Evolutionary conservation across 2,797 vertebrate genomes (phyloP).

Genomic region (Danionella dracula): DNA sequence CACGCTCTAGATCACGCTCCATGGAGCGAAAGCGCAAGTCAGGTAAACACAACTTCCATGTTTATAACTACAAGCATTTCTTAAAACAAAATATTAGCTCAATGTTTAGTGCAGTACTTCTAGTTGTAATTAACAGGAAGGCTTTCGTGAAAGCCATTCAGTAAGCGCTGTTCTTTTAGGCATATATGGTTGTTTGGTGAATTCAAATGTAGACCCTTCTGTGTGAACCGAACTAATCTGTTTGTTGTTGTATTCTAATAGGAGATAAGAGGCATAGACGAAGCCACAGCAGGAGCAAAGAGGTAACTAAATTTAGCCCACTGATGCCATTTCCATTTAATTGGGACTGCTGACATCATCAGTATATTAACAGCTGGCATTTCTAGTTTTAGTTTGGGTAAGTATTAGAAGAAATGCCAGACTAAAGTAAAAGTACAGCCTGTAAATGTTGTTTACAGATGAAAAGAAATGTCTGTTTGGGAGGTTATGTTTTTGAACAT

Average conservation of each 20-base stretch:
- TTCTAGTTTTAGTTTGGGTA: slow-evolving; percentile 76
- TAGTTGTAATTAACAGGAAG: too few relatives aligned
- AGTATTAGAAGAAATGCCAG: slow-evolving; percentile 85
- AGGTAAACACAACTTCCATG: slow-evolving; percentile 53
- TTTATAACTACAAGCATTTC: too few relatives aligned
- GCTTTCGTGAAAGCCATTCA: too few relatives aligned
- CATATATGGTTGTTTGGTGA: too few relatives aligned
- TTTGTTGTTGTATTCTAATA: slow-evolving; percentile 53
- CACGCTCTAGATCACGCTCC: slow-evolving; percentile 85
- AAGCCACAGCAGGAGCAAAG: slow-evolving; percentile 99
- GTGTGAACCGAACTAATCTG: neutral
- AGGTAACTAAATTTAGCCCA: slow-evolving; percentile 91
- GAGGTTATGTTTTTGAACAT: slow-evolving; percentile 78
- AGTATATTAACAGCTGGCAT: slow-evolving; percentile 44
- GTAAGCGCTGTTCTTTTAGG: too few relatives aligned
- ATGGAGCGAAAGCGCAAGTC: slow-evolving; percentile 82
- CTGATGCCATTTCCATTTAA: slow-evolving; percentile 58
- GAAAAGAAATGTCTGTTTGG: slow-evolving; percentile 58
- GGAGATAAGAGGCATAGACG: slow-evolving; percentile 86
- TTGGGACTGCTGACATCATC: slow-evolving; percentile 47
- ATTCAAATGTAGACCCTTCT: too few relatives aligned
- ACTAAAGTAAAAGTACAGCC: too few relatives aligned
- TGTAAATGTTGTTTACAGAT: slow-evolving; percentile 51
- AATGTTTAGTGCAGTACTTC: too few relatives aligned
- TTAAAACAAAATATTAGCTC: too few relatives aligned